Percentiles rank a stretch among this genome's conserved stretches.
phyloP scores from a whole-genome alignment of 2,888 invertebrate species.

The Autographa gamma region DNA sequence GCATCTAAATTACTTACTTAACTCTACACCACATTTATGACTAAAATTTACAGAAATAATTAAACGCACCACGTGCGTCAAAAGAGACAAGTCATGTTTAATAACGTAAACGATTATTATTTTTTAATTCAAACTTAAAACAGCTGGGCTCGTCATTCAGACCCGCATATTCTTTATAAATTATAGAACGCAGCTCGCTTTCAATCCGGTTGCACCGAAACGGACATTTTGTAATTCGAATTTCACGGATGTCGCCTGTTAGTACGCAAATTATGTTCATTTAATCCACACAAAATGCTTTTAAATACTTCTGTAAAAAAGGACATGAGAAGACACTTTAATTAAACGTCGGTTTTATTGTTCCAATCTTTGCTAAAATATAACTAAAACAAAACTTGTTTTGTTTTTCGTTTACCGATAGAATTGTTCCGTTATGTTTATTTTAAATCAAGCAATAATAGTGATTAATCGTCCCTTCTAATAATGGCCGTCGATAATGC shows the following conservation, averaged over 20 bases:
- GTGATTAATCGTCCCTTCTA: slow-evolving; percentile 26
- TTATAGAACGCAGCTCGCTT: not conserved
- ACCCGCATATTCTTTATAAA: slow-evolving; percentile 16
- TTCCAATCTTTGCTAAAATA: not conserved
- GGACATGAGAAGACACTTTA: not conserved
- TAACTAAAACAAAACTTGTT: not conserved
- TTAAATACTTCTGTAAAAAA: not conserved
- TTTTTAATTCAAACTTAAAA: slow-evolving; percentile 19
- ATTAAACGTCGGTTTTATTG: slow-evolving; percentile 10
- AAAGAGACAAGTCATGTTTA: not conserved
- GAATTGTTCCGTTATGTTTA: not conserved
- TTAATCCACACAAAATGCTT: not conserved
- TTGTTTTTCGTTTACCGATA: not conserved
- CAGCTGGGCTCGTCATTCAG: slow-evolving; percentile 7
- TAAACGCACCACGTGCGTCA: slow-evolving; percentile 18
- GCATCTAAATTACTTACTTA: slow-evolving; percentile 12
- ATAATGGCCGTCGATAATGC: slow-evolving; percentile 45
- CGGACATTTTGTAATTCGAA: slow-evolving; percentile 8
- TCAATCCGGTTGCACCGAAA: not conserved
- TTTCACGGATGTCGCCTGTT: slow-evolving; percentile 15
- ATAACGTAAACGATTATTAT: slow-evolving; percentile 10
- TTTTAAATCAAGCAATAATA: slow-evolving; percentile 31
- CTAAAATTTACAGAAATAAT: slow-evolving; percentile 26
- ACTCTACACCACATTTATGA: slow-evolving; percentile 19
- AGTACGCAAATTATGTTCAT: slow-evolving; percentile 4